phyloP scores from a whole-genome alignment of 2,113 vertebrate species.

The Megaceryle maxima region DNA sequence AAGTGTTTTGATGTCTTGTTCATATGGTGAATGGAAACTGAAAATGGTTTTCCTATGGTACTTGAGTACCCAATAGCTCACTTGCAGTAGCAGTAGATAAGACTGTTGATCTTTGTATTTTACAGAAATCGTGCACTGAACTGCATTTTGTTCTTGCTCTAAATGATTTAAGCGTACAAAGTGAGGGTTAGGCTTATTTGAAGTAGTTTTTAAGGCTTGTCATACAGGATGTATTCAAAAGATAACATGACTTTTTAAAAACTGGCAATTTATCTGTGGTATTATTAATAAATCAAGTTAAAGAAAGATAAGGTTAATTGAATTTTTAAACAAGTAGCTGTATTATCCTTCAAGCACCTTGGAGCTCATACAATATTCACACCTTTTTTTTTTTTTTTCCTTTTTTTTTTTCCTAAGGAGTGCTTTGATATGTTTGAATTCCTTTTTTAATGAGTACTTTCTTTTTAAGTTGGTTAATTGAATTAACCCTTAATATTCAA shows the following conservation, averaged over 20 bases:
- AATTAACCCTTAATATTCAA: conserved; percentile 46
- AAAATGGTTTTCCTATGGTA: conserved; percentile 47
- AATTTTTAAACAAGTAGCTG: conserved; percentile 75
- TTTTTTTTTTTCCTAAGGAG: background rate
- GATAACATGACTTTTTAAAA: conserved; percentile 69
- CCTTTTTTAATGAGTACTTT: conserved; percentile 54
- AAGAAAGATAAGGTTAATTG: conserved; percentile 79
- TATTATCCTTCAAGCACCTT: conserved; percentile 76
- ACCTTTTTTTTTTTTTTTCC: conserved; percentile 42
- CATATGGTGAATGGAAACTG: conserved; percentile 12
- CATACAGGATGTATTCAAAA: conserved; percentile 63
- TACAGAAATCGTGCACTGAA: conserved; percentile 32
- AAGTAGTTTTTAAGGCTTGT: conserved; percentile 62
- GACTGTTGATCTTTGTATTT: conserved; percentile 18
- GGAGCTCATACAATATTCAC: conserved; percentile 71
- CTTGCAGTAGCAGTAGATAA: background rate
- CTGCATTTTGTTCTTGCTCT: conserved; percentile 45
- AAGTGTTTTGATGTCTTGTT: conserved; percentile 28
- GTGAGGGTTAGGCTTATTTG: conserved; percentile 16
- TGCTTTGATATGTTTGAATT: conserved; percentile 71
- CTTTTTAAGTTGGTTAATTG: conserved; percentile 55
- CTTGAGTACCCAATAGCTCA: conserved; percentile 51
- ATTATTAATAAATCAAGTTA: conserved; percentile 78
- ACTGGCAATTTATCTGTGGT: conserved; percentile 66
- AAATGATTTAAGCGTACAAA: conserved; percentile 43